These are phyloP conservation scores for Dolichopus griseipennis DNA, from an alignment of 2,888 invertebrate species.

Conservation along the genomic window DNA sequence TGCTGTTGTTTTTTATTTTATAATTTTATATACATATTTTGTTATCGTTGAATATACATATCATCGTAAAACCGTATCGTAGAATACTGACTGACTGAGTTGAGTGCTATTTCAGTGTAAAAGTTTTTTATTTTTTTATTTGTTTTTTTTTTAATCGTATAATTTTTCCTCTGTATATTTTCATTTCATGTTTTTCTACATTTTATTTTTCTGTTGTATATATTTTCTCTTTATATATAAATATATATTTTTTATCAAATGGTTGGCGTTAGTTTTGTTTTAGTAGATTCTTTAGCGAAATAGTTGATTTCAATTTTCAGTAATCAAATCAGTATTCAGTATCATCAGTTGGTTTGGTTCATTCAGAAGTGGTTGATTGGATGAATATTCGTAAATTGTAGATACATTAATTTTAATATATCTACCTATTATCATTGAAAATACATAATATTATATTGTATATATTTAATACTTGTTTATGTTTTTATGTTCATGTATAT, in stretches of 20 bases:
- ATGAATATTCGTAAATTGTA: no score
- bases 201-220: neutral
- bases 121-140: neutral
- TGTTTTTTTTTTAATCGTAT: neutral
- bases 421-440: no score
- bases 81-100: neutral
- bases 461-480: no score
- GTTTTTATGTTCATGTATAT: no score
- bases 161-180: neutral
- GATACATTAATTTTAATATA: neutral
- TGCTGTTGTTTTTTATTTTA: neutral
- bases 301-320: constrained; percentile 5
- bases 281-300: neutral
- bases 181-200: neutral
- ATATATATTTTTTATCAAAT: neutral
- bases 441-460: no score
- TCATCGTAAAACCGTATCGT: constrained; percentile 3
- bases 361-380: neutral
- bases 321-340: no score
- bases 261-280: neutral
- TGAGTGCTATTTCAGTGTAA: neutral
- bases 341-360: neutral
- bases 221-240: neutral
- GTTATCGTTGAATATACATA: neutral
- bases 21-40: no score